A percentile compares a stretch with the other conserved stretches of the same genome.
Conservation (phyloP, 2,113 vertebrate genomes). For the Coryphaenoides rupestris region DNA sequence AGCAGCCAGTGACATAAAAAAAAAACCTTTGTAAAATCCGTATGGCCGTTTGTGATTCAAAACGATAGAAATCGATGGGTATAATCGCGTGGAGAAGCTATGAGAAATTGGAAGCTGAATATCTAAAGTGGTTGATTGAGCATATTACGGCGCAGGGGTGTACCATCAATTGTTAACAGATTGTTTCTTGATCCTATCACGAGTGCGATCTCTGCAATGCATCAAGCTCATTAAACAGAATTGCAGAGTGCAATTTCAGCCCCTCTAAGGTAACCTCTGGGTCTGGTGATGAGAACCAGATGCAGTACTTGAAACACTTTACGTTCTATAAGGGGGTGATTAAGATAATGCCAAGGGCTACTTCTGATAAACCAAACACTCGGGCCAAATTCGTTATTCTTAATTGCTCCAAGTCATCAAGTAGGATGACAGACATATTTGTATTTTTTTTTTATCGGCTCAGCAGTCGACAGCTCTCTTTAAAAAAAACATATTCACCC, state of each 20-base stretch:
- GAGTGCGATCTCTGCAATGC: constrained; percentile 41
- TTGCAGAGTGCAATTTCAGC: constrained; percentile 53
- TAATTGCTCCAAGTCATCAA: constrained; percentile 73
- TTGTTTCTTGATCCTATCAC: constrained; percentile 19
- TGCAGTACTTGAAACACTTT: constrained; percentile 70
- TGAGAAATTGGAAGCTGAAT: constrained; percentile 14
- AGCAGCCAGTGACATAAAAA: background rate
- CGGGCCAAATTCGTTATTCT: constrained; percentile 72
- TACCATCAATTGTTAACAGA: constrained; percentile 34
- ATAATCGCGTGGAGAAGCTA: constrained; percentile 6
- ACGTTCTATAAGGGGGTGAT: constrained; percentile 77
- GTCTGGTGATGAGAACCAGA: constrained; percentile 69
- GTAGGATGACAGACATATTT: constrained; percentile 27
- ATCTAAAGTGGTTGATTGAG: constrained; percentile 37
- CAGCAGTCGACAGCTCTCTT: too few relatives aligned
- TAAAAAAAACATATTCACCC: too few relatives aligned
- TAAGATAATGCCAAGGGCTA: constrained; percentile 69
- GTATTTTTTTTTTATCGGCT: too few relatives aligned
- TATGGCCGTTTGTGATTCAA: background rate
- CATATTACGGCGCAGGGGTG: constrained; percentile 5
- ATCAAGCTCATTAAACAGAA: constrained; percentile 54
- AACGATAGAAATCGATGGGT: constrained; percentile 7
- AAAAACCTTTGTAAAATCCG: background rate
- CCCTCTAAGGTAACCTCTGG: constrained; percentile 74
- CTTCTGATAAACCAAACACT: constrained; percentile 71